Base-by-base conservation (phyloP, 2,113 vertebrate genomes). In the Laticauda laticaudata region DNA sequence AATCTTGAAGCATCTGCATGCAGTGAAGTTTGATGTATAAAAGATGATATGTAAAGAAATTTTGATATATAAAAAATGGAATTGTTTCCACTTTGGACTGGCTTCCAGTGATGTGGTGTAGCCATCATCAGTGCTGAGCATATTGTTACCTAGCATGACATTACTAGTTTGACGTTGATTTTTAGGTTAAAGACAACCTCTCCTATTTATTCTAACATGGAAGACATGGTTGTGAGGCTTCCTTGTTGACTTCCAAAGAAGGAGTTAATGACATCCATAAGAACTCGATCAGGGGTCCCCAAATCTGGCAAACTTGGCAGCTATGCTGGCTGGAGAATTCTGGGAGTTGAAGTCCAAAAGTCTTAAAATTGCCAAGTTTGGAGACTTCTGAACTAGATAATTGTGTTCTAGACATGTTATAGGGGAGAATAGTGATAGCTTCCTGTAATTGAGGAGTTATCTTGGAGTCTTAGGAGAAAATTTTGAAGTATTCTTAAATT, bases 321-420 rank as follows among this genome's bases (percentile, higher is more conserved):
- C 48, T 51, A 51, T 51, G 8, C 48, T 51, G 8, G 48, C 8
- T 51, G 48, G 48, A 51, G 48, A 51, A 51, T 51, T 9, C 48
- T 51, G 48, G 8, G 48, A 10, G 48, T 51, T 51, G 48, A 51
- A 51, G 48, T 9, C 48, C 48, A 51, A 8, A 51, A 51, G 48
- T 51, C 48, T 51, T 51, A 51, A 51, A 51, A 8, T 51, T 51
- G 48, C 48, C 48, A 51, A 51, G 48, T 51, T 51, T 51, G 48
- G 48, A 51, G 48, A 51, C 48, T 9, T 51, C 48, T 51, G 95
- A 94, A 88, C 85, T 89, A 94, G 94, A 96, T 96, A 96, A 93
- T 96, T 93, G 93, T 94, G 91, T 93, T n/a, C 89, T 96, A 97
- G 96, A 96, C 95, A 94, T 81, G 88, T 97, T 96, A 94, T 90